Conservation (phyloP, 2,888 invertebrate species). For the Tetramorium bicarinatum region DNA sequence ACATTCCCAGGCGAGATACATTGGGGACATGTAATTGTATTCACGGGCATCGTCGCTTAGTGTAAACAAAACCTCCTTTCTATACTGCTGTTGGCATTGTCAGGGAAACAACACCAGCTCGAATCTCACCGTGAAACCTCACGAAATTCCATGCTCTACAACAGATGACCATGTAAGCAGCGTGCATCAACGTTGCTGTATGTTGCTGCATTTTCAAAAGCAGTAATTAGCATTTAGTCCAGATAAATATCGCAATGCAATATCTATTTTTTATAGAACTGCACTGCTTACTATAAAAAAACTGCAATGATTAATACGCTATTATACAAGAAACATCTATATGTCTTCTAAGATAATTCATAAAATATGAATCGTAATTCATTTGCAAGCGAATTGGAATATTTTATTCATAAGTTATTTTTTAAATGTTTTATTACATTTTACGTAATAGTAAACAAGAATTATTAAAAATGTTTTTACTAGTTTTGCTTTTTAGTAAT, state of each 20-base stretch:
- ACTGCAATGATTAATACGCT: background rate
- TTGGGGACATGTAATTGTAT: slow-evolving; percentile 23
- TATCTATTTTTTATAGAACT: background rate
- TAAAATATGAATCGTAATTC: background rate
- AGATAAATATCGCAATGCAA: slow-evolving; percentile 15
- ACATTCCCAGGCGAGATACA: background rate
- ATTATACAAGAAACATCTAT: background rate
- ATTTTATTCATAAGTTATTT: background rate
- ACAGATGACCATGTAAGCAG: background rate
- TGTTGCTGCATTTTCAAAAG: background rate
- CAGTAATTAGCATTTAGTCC: background rate
- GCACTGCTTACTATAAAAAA: background rate
- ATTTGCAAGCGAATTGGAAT: background rate
- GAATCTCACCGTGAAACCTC: background rate
- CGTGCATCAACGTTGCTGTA: background rate
- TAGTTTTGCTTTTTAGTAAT: slow-evolving; percentile 3
- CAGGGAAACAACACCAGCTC: background rate
- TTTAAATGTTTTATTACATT: background rate
- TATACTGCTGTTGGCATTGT: background rate
- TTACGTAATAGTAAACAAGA: background rate
- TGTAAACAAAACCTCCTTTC: slow-evolving; percentile 8
- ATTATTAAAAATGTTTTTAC: slow-evolving; percentile 8
- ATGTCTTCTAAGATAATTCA: background rate
- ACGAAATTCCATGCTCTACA: slow-evolving; percentile 17
- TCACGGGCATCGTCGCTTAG: background rate